A percentile compares a stretch with the other conserved stretches of the same genome.
Conservation (phyloP, 2,797 vertebrate species). For the Lates japonicus region DNA sequence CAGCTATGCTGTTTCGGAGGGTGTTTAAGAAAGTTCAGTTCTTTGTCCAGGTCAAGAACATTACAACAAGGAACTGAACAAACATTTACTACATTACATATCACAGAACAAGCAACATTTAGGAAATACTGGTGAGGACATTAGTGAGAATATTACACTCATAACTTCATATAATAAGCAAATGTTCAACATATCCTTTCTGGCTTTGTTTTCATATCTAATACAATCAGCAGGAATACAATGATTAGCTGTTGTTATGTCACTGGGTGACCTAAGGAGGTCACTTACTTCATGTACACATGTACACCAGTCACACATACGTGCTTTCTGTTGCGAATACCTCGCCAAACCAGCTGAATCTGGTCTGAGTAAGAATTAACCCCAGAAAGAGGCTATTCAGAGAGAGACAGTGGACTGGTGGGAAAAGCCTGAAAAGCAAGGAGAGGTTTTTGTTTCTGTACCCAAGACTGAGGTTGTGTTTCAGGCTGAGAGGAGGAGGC, state of each 20-base stretch:
- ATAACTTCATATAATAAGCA: background rate
- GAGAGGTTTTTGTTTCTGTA: conserved; percentile 48
- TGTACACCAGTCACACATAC: background rate
- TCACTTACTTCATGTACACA: background rate
- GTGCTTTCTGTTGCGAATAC: conserved; percentile 41
- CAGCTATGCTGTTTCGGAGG: conserved; percentile 3
- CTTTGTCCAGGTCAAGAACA: conserved; percentile 29
- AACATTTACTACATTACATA: background rate
- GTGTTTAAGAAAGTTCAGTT: conserved; percentile 1
- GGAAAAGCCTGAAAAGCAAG: conserved; percentile 55
- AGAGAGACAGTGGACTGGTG: conserved; percentile 20
- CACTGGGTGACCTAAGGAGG: background rate
- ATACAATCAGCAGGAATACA: background rate
- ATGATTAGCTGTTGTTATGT: background rate
- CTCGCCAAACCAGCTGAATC: conserved; percentile 60
- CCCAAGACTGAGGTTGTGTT: conserved; percentile 61
- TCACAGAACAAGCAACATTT: conserved; percentile 1
- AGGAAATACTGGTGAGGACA: background rate
- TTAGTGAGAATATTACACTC: background rate
- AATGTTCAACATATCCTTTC: background rate
- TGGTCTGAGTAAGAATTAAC: conserved; percentile 52
- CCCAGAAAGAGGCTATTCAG: conserved; percentile 48
- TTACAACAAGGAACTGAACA: conserved; percentile 28
- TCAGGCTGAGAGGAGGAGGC: conserved; percentile 53
- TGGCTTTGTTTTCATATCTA: background rate